Evolutionary conservation across 2,888 invertebrate genomes (phyloP).

Genomic region (Eupithecia pulchellata): DNA sequence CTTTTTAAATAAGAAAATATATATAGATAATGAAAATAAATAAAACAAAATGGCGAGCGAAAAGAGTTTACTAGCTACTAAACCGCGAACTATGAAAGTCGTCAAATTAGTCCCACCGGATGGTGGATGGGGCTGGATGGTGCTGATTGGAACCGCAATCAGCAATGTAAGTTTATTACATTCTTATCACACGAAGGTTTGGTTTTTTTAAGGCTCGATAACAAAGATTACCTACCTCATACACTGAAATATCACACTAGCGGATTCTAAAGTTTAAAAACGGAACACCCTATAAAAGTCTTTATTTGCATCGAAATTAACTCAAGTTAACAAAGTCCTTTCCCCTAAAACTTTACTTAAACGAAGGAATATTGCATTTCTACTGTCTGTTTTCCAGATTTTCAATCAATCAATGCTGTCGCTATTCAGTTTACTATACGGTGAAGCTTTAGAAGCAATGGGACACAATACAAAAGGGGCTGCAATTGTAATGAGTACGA

Average conservation of each 20-base stretch:
- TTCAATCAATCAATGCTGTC: slow-evolving; percentile 90
- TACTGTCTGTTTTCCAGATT: slow-evolving; percentile 76
- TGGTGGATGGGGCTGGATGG: slow-evolving; percentile 91
- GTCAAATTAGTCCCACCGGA: slow-evolving; percentile 85
- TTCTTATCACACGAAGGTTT: too few relatives aligned
- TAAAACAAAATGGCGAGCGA: slow-evolving; percentile 57
- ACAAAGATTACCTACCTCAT: too few relatives aligned
- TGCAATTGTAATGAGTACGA: slow-evolving; percentile 88
- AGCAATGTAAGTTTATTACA: slow-evolving; percentile 85
- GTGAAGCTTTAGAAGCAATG: slow-evolving; percentile 87
- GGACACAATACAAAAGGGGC: slow-evolving; percentile 88
- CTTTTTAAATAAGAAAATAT: neutral
- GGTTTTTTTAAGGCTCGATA: too few relatives aligned
- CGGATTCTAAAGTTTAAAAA: too few relatives aligned
- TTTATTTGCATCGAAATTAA: too few relatives aligned
- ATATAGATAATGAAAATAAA: slow-evolving; percentile 12
- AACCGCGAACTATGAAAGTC: slow-evolving; percentile 63
- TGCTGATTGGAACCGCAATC: slow-evolving; percentile 87
- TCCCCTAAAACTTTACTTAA: neutral
- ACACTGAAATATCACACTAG: too few relatives aligned
- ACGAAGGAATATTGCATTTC: neutral
- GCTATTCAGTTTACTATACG: slow-evolving; percentile 89
- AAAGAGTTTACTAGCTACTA: slow-evolving; percentile 56
- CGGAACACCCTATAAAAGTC: too few relatives aligned
- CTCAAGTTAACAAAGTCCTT: neutral